Percentiles rank a stretch among this genome's conserved stretches.
Conservation (phyloP, 1,140 invertebrate genomes). For the Dinoponera quadriceps region DNA sequence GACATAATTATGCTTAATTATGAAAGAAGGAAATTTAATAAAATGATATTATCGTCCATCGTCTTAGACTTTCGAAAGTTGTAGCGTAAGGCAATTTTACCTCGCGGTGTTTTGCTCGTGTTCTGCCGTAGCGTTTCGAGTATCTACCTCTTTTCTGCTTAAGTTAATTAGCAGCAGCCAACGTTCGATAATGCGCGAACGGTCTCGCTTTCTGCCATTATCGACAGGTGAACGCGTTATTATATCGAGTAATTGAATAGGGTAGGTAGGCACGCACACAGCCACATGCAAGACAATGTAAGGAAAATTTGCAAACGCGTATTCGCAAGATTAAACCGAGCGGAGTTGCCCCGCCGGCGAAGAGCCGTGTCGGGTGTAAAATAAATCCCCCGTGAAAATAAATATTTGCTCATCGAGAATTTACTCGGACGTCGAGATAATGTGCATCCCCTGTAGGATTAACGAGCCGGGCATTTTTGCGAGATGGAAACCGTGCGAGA, state of each 20-base stretch:
- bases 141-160: slow-evolving; percentile 31
- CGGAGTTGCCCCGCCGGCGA: background rate
- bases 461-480: slow-evolving; percentile 19
- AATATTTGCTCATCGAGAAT: slow-evolving; percentile 20
- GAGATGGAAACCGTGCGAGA: slow-evolving; percentile 18
- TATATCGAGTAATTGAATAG: background rate
- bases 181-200: slow-evolving; percentile 39
- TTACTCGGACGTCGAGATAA: background rate
- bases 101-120: slow-evolving; percentile 36
- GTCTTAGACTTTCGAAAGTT: slow-evolving; percentile 41
- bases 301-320: background rate
- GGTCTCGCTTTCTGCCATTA: slow-evolving; percentile 21
- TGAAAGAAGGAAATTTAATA: slow-evolving; percentile 62
- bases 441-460: background rate
- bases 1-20: slow-evolving; percentile 71
- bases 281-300: background rate
- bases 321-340: background rate
- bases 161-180: slow-evolving; percentile 37
- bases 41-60: slow-evolving; percentile 63
- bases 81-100: slow-evolving; percentile 48
- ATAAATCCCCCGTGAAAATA: background rate
- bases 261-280: background rate
- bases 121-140: slow-evolving; percentile 33
- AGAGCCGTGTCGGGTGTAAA: background rate
- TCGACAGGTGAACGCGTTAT: background rate